Base-by-base conservation (phyloP, 1,140 invertebrate genomes). In the Brachionus asplanchnoidis region DNA sequence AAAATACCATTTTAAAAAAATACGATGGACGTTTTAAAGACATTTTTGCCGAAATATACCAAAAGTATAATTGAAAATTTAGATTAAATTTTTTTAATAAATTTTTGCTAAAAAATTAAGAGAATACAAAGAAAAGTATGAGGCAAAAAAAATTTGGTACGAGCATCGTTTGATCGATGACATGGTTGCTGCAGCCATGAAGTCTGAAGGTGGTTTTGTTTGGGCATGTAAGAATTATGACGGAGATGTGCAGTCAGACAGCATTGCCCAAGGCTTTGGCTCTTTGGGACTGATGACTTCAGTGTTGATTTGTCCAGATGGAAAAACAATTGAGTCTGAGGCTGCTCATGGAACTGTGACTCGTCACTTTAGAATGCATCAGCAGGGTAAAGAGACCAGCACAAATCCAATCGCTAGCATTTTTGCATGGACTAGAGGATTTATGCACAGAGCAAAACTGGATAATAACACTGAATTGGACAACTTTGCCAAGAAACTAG, bases 171-270 rank as follows among this genome's bases (percentile, higher is more conserved):
- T 99, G n/a, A 99, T 99, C 89, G 97, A 99, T 89, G 97, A 99
- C 88, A 99, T 99, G 97, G 97, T 99, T 6, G 97, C 97, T 14
- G 97, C 98, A 89, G 93, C 94, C 4, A 94, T 99, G 93, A 99
- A 99, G 90, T 97, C 95, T 1, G 94, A 95, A 86, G 97, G 98
- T 86, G 97, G 97, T 79, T 99, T 98, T 91, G 96, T 99, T 0
- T 99, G 97, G 97, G 96, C 97, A 23, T 96, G 97, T 90, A 99
- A 99, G 89, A 99, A 99, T 90, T 99, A 99, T 88, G 97, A 99
- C 88, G 97, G 97, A 70, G 97, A 99, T 91, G 97, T 99, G 0
- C 97, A 99, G 89, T 97, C 95, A 0, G 97, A 99, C 90, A 94
- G 95, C 3, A 95, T 99, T 28, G 97, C 97, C 85, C 97, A 99